These are phyloP conservation scores for Ethmia dodecea DNA, from an alignment of 2,888 invertebrate genomes.

Conservation along the genomic window DNA sequence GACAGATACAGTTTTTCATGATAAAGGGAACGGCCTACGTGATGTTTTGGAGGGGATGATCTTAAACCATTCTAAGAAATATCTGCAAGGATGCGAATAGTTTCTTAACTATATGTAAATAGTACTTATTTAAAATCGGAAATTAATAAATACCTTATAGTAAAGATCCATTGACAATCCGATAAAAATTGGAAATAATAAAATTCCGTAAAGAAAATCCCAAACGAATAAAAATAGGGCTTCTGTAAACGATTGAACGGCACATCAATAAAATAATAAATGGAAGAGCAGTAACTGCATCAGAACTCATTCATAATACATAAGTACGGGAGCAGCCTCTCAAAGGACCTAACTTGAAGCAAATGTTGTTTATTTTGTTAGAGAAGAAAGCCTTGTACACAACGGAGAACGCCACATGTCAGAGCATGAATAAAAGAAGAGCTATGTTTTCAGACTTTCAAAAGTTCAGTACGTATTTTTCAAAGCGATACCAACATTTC, in stretches of 20 bases:
- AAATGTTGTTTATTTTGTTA: constrained; percentile 76
- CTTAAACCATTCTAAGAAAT: constrained; percentile 63
- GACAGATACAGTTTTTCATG: constrained; percentile 63
- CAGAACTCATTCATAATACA: constrained; percentile 71
- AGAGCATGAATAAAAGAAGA: constrained; percentile 74
- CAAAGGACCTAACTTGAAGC: constrained; percentile 71
- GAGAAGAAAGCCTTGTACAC: constrained; percentile 68
- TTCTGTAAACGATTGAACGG: too few species aligned
- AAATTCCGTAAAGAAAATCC: too few species aligned
- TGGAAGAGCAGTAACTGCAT: constrained; percentile 49
- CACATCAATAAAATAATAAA: constrained; percentile 23
- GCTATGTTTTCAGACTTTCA: constrained; percentile 70
- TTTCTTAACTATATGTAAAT: constrained; percentile 21
- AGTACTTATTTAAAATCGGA: too few species aligned
- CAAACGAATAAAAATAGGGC: too few species aligned
- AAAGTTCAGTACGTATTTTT: constrained; percentile 67
- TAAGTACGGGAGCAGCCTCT: constrained; percentile 54
- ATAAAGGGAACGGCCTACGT: constrained; percentile 72
- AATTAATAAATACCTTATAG: background rate
- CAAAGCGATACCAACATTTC: constrained; percentile 52
- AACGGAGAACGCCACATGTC: constrained; percentile 71
- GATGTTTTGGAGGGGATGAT: constrained; percentile 63
- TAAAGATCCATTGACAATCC: too few species aligned
- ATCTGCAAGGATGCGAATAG: constrained; percentile 37
- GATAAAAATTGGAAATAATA: too few species aligned